A percentile compares a stretch with the other conserved stretches of the same genome.
Evolutionary conservation across 2,797 vertebrate genomes (phyloP).

Genomic region (Eidolon dupreanum): DNA sequence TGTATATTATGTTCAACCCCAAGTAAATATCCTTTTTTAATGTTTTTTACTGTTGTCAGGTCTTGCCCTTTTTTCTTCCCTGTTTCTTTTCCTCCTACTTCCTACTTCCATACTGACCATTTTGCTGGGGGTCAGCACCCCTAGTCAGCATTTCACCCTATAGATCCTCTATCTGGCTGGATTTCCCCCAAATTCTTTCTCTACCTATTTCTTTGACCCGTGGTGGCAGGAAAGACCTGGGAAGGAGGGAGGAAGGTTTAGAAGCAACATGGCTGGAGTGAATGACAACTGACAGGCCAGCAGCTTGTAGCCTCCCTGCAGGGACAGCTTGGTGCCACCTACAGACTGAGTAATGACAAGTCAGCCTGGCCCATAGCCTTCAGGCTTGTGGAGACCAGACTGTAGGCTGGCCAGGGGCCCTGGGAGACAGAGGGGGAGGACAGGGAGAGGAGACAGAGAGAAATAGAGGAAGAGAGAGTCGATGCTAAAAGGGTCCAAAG

Average conservation of each 20-base stretch:
- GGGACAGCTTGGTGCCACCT: slow-evolving; percentile 54
- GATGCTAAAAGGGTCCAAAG: background rate
- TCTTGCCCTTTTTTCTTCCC: background rate
- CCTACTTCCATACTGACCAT: background rate
- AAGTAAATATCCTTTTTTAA: background rate
- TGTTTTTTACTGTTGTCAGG: background rate
- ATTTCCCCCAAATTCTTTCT: background rate
- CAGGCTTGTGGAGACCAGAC: background rate
- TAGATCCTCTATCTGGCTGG: background rate
- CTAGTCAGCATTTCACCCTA: background rate
- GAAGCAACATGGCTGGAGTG: slow-evolving; percentile 11
- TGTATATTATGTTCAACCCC: slow-evolving; percentile 30
- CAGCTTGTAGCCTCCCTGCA: slow-evolving; percentile 54
- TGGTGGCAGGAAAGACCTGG: background rate
- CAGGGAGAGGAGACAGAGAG: background rate
- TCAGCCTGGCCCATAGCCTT: slow-evolving; percentile 37
- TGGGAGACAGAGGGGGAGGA: background rate
- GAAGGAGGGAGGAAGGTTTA: slow-evolving; percentile 30
- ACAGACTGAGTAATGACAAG: slow-evolving; percentile 33
- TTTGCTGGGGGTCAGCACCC: background rate
- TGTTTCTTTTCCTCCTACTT: background rate
- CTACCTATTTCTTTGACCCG: slow-evolving; percentile 2
- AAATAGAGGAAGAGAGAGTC: slow-evolving; percentile 13
- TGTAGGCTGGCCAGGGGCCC: background rate
- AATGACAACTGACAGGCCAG: slow-evolving; percentile 63